phyloP scores from a whole-genome alignment of 2,888 invertebrate genomes.

The Chrysolina oricalcia region DNA sequence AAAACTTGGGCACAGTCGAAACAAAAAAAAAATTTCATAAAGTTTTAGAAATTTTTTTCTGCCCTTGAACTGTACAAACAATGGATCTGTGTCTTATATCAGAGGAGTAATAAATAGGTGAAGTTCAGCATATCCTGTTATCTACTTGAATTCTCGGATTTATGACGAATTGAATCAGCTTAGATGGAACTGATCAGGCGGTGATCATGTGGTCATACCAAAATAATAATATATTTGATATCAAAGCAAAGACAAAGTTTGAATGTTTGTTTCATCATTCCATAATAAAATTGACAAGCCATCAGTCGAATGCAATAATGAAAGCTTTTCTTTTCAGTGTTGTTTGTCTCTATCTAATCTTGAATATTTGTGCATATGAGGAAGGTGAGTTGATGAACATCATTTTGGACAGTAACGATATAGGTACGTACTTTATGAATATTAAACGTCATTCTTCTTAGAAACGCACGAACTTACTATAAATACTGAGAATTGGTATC shows the following conservation, averaged over 20 bases:
- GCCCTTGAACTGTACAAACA: background rate
- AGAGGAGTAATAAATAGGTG: background rate
- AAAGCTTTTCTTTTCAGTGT: background rate
- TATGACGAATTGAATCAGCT: background rate
- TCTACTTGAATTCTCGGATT: background rate
- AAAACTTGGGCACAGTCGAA: no score
- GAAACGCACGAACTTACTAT: no score
- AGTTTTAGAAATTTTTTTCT: no score
- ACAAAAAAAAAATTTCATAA: no score
- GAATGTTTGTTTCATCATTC: conserved; percentile 3
- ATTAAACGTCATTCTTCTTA: no score
- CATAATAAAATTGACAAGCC: background rate
- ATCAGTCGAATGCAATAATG: background rate
- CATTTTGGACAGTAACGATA: background rate
- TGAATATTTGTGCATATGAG: background rate
- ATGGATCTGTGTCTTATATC: background rate
- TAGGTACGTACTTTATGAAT: background rate
- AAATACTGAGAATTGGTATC: no score
- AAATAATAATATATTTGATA: conserved; percentile 21
- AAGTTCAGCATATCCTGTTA: background rate
- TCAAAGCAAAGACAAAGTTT: conserved; percentile 1
- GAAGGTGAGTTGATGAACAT: background rate
- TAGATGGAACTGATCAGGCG: background rate
- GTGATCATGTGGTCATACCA: background rate
- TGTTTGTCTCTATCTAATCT: background rate